These are phyloP conservation scores for Epicampocera succincta DNA, from an alignment of 2,888 invertebrate species.

Conservation along the genomic window DNA sequence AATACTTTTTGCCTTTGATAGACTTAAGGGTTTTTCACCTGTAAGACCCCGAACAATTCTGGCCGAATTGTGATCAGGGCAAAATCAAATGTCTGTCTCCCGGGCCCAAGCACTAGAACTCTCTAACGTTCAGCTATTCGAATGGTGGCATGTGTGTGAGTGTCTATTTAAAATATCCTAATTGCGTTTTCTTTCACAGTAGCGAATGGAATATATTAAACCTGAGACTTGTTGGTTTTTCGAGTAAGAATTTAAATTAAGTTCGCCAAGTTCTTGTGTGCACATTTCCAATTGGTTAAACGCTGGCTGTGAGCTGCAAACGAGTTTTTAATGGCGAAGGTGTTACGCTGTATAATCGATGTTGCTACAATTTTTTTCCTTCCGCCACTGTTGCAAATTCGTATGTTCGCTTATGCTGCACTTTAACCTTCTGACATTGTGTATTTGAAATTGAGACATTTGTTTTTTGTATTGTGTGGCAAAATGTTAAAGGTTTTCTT, in stretches of 20 bases:
- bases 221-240: too few species aligned
- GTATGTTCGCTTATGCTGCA: slow-evolving; percentile 48
- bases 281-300: neutral
- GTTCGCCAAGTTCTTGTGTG: neutral
- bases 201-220: too few species aligned
- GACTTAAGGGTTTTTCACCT: too few species aligned
- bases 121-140: too few species aligned
- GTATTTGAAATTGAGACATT: slow-evolving; percentile 23
- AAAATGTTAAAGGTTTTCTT: slow-evolving; percentile 61
- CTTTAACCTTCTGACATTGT: slow-evolving; percentile 60
- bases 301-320: neutral
- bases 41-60: too few species aligned
- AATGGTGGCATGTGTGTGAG: too few species aligned
- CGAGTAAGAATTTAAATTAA: neutral
- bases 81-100: too few species aligned
- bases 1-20: too few species aligned
- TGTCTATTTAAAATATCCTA: too few species aligned
- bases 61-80: too few species aligned
- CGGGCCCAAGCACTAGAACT: too few species aligned
- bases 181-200: too few species aligned
- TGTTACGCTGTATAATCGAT: neutral
- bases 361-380: slow-evolving; percentile 3
- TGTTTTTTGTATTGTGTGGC: slow-evolving; percentile 17
- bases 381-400: neutral
- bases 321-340: neutral